Evolutionary conservation across 2,888 invertebrate species (phyloP).

Genomic region (Hypercompe scribonia): DNA sequence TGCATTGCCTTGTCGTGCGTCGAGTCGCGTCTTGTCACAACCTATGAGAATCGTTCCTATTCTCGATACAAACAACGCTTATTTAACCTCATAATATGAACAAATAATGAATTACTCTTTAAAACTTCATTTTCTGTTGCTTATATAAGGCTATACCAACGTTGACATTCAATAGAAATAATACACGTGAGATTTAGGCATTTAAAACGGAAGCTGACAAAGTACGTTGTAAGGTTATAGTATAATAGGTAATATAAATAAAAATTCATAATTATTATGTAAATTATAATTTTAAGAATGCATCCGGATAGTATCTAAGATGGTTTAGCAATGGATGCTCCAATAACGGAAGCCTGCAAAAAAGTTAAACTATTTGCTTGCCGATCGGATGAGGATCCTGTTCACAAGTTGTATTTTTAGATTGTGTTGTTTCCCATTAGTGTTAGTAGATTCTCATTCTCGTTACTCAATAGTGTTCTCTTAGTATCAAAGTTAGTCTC

Average conservation of each 20-base stretch:
- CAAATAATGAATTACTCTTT: slow-evolving; percentile 9
- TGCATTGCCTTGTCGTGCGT: slow-evolving; percentile 29
- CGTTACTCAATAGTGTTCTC: too few species aligned
- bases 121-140: background rate
- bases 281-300: background rate
- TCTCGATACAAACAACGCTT: slow-evolving; percentile 24
- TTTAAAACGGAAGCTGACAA: slow-evolving; percentile 8
- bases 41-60: slow-evolving; percentile 41
- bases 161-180: slow-evolving; percentile 5
- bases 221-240: background rate
- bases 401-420: background rate
- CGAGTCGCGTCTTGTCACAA: slow-evolving; percentile 26
- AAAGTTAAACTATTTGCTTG: background rate
- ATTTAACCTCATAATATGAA: slow-evolving; percentile 16
- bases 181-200: slow-evolving; percentile 14
- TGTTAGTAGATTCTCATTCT: too few species aligned
- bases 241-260: slow-evolving; percentile 9
- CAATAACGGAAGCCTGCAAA: background rate
- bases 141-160: slow-evolving; percentile 8
- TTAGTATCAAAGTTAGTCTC: background rate
- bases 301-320: background rate
- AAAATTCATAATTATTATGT: background rate
- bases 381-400: too few species aligned
- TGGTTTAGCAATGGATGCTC: background rate
- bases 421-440: too few species aligned